These are phyloP conservation scores for Nebria salina DNA, from an alignment of 2,888 invertebrate genomes.

Conservation along the genomic window DNA sequence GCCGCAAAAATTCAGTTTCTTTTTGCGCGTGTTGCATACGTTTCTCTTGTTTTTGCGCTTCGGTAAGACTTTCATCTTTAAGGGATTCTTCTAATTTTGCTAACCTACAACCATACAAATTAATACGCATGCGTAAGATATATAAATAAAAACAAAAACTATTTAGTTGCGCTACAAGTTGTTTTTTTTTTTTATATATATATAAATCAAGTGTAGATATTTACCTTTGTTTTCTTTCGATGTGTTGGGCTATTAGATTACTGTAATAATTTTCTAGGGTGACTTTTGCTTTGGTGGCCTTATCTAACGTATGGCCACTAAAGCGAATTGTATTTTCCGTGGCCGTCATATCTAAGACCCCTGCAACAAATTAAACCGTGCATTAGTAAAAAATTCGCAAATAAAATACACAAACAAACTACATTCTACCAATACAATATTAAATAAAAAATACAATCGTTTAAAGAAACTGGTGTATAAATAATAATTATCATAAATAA, in stretches of 20 bases:
- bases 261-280: constrained; percentile 99
- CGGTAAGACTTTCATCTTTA: constrained; percentile 93
- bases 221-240: constrained; percentile 94
- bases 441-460: constrained; percentile 4
- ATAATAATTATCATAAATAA: constrained; percentile 46
- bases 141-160: constrained; percentile 27
- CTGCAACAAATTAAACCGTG: constrained; percentile 63
- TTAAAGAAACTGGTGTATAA: constrained; percentile 21
- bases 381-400: constrained; percentile 2
- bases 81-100: constrained; percentile 96
- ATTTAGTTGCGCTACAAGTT: not conserved
- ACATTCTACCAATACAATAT: not conserved
- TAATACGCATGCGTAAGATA: constrained; percentile 18
- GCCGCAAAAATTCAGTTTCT: constrained; percentile 97
- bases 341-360: constrained; percentile 86
- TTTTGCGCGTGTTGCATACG: constrained; percentile 96
- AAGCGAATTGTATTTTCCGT: constrained; percentile 88
- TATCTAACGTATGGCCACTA: constrained; percentile 97
- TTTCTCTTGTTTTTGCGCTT: constrained; percentile 94
- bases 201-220: constrained; percentile 33
- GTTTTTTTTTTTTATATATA: not conserved
- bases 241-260: constrained; percentile 96
- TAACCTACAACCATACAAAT: constrained; percentile 65
- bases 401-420: not conserved
- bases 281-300: constrained; percentile 98